A percentile compares a stretch with the other conserved stretches of the same genome.
These are phyloP conservation scores for Drosophila busckii DNA, from an alignment of 1,140 invertebrate genomes.

Conservation along the genomic window DNA sequence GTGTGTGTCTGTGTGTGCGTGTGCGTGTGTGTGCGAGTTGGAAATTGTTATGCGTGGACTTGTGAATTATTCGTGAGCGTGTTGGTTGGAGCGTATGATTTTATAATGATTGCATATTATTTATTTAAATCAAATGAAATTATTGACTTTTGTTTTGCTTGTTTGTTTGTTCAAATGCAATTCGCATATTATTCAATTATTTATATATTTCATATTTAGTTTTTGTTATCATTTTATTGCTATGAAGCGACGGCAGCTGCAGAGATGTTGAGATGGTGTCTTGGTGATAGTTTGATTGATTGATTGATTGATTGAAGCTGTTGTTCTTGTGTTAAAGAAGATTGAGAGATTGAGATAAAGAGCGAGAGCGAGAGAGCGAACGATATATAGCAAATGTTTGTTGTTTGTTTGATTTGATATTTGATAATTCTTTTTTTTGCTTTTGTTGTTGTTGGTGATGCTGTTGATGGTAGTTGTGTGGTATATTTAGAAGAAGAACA, in stretches of 20 bases:
- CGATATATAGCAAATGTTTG: slow-evolving; percentile 45
- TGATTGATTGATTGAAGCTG: slow-evolving; percentile 34
- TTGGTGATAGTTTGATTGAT: slow-evolving; percentile 55
- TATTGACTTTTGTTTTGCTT: slow-evolving; percentile 8
- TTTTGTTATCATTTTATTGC: slow-evolving; percentile 6
- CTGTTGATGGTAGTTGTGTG: slow-evolving; percentile 26
- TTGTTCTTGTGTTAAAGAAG: slow-evolving; percentile 10
- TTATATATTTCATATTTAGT: not conserved
- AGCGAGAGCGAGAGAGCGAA: slow-evolving; percentile 20
- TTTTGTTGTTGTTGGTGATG: slow-evolving; percentile 20
- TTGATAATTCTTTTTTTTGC: too few relatives aligned
- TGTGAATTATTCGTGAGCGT: too few relatives aligned
- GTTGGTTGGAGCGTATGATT: slow-evolving; percentile 21
- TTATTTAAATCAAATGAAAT: slow-evolving; percentile 6
- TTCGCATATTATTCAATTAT: not conserved
- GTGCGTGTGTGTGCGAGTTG: slow-evolving; percentile 12
- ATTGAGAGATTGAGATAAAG: slow-evolving; percentile 49
- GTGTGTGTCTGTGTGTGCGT: slow-evolving; percentile 21
- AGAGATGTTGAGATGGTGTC: slow-evolving; percentile 23
- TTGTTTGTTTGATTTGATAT: too few relatives aligned
- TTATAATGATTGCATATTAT: slow-evolving; percentile 35
- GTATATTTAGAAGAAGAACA: slow-evolving; percentile 49
- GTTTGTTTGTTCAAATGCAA: slow-evolving; percentile 5
- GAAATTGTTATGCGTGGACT: too few relatives aligned
- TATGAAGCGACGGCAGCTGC: slow-evolving; percentile 49